A percentile compares a stretch with the other conserved stretches of the same genome.
These are phyloP conservation scores for Myotis myotis DNA, from an alignment of 2,797 vertebrate genomes.

Conservation along the genomic window DNA sequence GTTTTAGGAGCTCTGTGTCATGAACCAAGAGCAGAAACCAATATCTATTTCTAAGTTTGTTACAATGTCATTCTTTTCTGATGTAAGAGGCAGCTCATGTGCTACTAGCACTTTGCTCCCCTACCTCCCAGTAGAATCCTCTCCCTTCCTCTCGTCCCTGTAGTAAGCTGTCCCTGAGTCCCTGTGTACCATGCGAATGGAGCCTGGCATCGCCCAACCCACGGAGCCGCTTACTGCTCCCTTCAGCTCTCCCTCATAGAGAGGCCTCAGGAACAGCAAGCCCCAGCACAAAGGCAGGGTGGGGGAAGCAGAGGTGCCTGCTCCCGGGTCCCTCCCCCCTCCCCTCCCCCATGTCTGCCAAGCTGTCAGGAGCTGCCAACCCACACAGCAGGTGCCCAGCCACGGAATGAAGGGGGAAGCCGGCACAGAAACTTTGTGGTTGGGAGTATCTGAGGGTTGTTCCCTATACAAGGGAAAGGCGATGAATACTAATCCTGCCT, in stretches of 20 bases:
- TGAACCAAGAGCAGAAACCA: background rate
- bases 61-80: background rate
- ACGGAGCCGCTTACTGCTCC: background rate
- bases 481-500: background rate
- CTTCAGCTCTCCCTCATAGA: background rate
- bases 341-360: background rate
- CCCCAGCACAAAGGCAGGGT: background rate
- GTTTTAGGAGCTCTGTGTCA: background rate
- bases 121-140: background rate
- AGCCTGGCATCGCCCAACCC: background rate
- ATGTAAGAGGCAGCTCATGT: background rate
- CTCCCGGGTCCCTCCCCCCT: background rate
- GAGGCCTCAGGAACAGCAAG: background rate
- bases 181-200: background rate
- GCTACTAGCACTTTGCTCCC: background rate
- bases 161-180: background rate
- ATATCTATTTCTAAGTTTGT: background rate
- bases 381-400: background rate
- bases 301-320: background rate
- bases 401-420: background rate
- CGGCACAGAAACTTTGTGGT: background rate
- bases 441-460: background rate
- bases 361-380: background rate
- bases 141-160: background rate
- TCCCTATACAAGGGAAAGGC: background rate